These are phyloP conservation scores for Rhorus exstirpatorius DNA, from an alignment of 2,888 invertebrate species.

Conservation along the genomic window DNA sequence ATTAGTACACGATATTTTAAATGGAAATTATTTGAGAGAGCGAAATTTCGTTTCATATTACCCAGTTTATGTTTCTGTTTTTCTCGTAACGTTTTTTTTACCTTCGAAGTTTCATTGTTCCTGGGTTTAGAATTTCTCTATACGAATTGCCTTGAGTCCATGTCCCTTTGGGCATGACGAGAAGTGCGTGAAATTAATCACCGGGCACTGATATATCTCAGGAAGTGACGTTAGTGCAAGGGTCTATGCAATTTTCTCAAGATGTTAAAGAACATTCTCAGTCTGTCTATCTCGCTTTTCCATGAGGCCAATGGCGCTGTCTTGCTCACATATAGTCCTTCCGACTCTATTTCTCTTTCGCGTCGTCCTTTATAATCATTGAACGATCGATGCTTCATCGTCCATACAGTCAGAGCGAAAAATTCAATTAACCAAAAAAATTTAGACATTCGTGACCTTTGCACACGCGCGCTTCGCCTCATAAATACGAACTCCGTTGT, in stretches of 20 bases:
- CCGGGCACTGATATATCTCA: neutral
- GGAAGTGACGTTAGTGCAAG: constrained; percentile 3
- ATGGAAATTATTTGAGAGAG: neutral
- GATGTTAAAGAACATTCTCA: too few relatives aligned
- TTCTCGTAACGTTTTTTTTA: too few relatives aligned
- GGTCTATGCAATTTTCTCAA: neutral
- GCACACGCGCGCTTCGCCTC: too few relatives aligned
- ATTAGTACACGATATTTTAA: neutral
- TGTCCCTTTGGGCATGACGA: constrained; percentile 4
- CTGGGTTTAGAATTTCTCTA: neutral
- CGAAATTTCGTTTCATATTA: neutral
- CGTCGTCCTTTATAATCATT: too few relatives aligned
- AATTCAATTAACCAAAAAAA: too few relatives aligned
- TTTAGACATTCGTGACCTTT: too few relatives aligned
- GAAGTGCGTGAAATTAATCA: constrained; percentile 1
- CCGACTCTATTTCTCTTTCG: too few relatives aligned
- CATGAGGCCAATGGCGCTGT: too few relatives aligned
- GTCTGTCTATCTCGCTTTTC: too few relatives aligned
- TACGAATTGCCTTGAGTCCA: neutral
- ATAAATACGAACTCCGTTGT: too few relatives aligned
- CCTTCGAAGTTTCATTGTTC: constrained; percentile 14
- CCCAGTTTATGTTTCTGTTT: neutral
- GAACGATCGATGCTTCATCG: neutral
- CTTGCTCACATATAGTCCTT: too few relatives aligned
- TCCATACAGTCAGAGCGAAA: neutral